Conservation (phyloP, 2,797 vertebrate genomes). For the Notolabrus celidotus region DNA sequence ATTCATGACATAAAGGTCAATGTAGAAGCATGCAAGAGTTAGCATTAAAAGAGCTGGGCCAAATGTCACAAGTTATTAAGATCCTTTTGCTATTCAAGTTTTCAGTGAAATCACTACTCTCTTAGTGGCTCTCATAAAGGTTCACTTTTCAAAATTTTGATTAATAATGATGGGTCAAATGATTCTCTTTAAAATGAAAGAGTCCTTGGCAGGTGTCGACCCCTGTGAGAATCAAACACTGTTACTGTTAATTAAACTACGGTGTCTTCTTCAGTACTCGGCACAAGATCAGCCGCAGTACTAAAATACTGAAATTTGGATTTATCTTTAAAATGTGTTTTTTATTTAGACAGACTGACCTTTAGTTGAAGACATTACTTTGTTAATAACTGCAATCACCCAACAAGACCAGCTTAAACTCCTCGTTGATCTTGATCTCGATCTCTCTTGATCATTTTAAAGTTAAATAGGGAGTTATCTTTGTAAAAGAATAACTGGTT, state of each 20-base stretch:
- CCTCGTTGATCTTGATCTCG: too few species aligned
- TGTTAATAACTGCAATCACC: too few species aligned
- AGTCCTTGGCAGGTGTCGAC: neutral
- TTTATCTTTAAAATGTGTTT: too few species aligned
- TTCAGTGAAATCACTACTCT: neutral
- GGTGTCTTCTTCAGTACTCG: neutral
- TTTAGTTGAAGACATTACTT: neutral
- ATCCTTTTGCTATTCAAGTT: neutral
- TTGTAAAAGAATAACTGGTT: too few species aligned
- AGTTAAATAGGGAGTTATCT: too few species aligned
- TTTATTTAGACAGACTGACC: too few species aligned
- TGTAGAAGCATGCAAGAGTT: slow-evolving; percentile 5
- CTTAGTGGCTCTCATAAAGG: neutral
- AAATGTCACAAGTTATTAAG: slow-evolving; percentile 25
- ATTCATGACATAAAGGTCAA: slow-evolving; percentile 19
- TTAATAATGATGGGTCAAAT: neutral
- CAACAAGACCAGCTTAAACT: too few species aligned
- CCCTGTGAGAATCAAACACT: neutral
- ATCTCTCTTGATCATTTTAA: too few species aligned
- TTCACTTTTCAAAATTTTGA: neutral
- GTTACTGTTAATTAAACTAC: too few species aligned
- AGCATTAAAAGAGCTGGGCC: slow-evolving; percentile 6
- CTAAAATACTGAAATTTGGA: neutral
- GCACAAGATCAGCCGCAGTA: neutral
- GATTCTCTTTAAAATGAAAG: slow-evolving; percentile 2